Conservation (phyloP, 2,113 vertebrate species). For the Trematomus loennbergii region DNA sequence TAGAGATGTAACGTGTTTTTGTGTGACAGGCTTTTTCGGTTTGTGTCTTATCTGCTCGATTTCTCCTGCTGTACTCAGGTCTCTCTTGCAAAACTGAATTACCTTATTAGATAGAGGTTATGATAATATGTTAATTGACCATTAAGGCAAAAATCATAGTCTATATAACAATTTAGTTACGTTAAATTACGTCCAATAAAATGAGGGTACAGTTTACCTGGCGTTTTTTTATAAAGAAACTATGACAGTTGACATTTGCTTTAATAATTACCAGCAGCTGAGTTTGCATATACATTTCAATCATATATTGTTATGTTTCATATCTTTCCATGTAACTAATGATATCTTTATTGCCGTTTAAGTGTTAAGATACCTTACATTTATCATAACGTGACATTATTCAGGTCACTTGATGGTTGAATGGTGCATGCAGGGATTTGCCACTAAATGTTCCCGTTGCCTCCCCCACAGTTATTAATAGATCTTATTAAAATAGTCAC, state of each 20-base stretch:
- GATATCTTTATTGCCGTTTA: not conserved
- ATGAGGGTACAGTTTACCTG: not conserved
- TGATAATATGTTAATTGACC: not conserved
- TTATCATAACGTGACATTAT: not conserved
- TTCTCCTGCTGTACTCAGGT: not conserved
- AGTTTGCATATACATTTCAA: not conserved
- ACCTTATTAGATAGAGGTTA: not conserved
- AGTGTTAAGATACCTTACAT: not conserved
- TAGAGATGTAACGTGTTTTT: not conserved
- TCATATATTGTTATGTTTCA: not conserved
- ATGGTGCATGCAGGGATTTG: slow-evolving; percentile 34
- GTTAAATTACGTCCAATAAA: not conserved
- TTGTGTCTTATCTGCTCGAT: not conserved
- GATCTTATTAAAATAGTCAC: slow-evolving; percentile 46
- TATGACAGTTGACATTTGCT: not conserved
- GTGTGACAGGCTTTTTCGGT: not conserved
- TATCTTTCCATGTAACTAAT: slow-evolving; percentile 6
- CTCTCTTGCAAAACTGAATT: not conserved
- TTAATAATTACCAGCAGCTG: not conserved
- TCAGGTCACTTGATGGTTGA: slow-evolving; percentile 3
- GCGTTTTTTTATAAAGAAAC: not conserved
- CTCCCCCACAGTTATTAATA: slow-evolving; percentile 58
- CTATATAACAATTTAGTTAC: not conserved
- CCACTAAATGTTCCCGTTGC: slow-evolving; percentile 28
- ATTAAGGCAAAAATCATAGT: not conserved